These are phyloP conservation scores for Nerophis lumbriciformis DNA, from an alignment of 2,113 vertebrate species.

Conservation along the genomic window DNA sequence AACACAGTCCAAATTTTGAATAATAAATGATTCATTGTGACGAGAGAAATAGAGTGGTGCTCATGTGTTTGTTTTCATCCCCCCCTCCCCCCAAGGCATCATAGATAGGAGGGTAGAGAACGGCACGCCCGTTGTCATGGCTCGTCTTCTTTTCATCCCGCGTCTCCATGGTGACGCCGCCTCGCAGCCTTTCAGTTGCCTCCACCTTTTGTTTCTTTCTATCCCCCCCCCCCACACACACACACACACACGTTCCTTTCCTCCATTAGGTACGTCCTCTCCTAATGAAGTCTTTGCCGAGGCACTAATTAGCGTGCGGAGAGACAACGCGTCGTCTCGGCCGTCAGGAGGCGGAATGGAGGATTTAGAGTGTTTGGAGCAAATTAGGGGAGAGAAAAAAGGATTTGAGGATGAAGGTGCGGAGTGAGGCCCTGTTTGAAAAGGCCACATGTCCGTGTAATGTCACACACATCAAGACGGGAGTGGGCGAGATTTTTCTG, in stretches of 20 bases:
- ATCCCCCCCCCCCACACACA: no score
- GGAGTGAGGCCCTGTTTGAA: constrained; percentile 29
- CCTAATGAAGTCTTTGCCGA: constrained; percentile 17
- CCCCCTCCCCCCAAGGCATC: constrained; percentile 8
- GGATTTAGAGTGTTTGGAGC: constrained; percentile 15
- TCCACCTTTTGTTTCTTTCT: constrained; percentile 32
- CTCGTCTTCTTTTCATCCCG: constrained; percentile 49
- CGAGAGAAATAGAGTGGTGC: neutral
- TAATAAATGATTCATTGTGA: neutral
- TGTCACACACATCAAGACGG: constrained; percentile 22
- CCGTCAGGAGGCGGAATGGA: constrained; percentile 31
- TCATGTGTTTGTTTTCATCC: constrained; percentile 30
- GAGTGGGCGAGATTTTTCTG: constrained; percentile 15
- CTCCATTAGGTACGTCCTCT: constrained; percentile 22
- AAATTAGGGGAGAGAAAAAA: constrained; percentile 3
- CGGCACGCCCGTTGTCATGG: constrained; percentile 56
- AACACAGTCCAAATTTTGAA: neutral
- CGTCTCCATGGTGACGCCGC: constrained; percentile 63
- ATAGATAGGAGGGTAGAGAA: constrained; percentile 22
- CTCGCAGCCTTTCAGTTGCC: constrained; percentile 39
- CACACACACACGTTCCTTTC: constrained; percentile 22
- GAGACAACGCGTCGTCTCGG: constrained; percentile 27
- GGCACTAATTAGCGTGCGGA: constrained; percentile 49
- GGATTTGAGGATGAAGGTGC: constrained; percentile 14
- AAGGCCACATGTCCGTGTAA: constrained; percentile 42